A percentile compares a stretch with the other conserved stretches of the same genome.
Evolutionary conservation across 2,113 vertebrate genomes (phyloP).

Genomic region (Crotalus helleri): DNA sequence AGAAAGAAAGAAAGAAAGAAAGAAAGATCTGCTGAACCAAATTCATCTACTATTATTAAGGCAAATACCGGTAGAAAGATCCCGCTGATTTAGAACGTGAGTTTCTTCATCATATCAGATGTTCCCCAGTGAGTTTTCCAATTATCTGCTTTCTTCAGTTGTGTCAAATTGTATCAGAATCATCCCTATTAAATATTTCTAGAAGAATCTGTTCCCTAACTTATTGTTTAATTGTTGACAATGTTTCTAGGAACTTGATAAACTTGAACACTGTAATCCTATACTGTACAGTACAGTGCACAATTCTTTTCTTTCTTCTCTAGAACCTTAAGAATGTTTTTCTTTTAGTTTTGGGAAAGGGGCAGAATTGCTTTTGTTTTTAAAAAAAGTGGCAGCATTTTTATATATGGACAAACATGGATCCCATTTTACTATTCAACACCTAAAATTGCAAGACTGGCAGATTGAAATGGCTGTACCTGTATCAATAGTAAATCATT

Average conservation of each 20-base stretch:
- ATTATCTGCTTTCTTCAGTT: not conserved
- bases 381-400: not conserved
- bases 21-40: not conserved
- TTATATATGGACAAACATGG: not conserved
- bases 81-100: not conserved
- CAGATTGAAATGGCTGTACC: not conserved
- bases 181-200: not conserved
- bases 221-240: conserved; percentile 1
- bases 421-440: not conserved
- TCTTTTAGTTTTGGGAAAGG: not conserved
- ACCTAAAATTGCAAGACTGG: not conserved
- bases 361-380: not conserved
- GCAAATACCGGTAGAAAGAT: not conserved
- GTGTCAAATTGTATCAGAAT: not conserved
- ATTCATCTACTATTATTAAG: not conserved
- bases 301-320: not conserved
- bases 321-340: not conserved
- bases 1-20: not conserved
- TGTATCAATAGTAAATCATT: not conserved
- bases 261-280: not conserved
- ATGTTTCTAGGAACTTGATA: not conserved
- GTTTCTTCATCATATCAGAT: not conserved
- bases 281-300: too few relatives aligned
- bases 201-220: not conserved
- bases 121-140: too few relatives aligned